Conservation (phyloP, 2,113 vertebrate genomes). For the Pelmatolapia mariae region DNA sequence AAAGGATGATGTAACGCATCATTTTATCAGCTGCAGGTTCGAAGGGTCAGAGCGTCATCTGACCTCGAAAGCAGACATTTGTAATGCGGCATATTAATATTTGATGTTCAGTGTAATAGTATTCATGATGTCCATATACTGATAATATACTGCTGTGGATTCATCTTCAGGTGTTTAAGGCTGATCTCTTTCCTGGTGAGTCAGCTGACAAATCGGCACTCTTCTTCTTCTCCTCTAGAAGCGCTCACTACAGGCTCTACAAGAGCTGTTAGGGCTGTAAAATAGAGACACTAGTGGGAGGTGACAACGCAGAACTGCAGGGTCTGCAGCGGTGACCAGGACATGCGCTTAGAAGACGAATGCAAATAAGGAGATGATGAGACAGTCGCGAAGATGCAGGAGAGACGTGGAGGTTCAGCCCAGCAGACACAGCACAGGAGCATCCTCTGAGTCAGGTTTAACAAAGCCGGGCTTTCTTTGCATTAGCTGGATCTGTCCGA, state of each 20-base stretch:
- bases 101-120: background rate
- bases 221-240: background rate
- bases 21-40: background rate
- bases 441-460: background rate
- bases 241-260: background rate
- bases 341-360: background rate
- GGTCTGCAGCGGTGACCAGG: background rate
- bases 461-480: background rate
- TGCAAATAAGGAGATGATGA: background rate
- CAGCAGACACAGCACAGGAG: background rate
- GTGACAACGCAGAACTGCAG: background rate
- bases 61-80: background rate
- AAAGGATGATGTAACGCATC: background rate
- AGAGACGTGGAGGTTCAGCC: background rate
- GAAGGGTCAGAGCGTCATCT: background rate
- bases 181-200: background rate
- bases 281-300: background rate
- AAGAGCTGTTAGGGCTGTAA: background rate
- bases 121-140: background rate
- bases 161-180: background rate
- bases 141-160: background rate
- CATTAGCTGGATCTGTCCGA: background rate
- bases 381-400: background rate
- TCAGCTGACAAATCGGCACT: background rate
- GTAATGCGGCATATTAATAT: background rate